These are phyloP conservation scores for Andrena trimmerana DNA, from an alignment of 2,888 invertebrate genomes.

Conservation along the genomic window DNA sequence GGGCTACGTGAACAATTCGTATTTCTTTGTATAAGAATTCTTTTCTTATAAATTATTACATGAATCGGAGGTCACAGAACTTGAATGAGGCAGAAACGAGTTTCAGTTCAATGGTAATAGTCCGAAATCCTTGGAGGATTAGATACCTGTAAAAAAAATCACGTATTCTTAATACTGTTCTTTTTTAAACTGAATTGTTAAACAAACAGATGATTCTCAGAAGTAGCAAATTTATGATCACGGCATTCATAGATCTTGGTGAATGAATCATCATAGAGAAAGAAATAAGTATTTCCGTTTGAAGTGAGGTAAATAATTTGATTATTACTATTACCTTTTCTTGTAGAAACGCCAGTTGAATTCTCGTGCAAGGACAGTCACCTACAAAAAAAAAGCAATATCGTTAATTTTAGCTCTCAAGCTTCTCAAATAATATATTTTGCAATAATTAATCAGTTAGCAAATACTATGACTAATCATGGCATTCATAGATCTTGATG, in stretches of 20 bases:
- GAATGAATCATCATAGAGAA: slow-evolving; percentile 44
- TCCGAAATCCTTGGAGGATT: not conserved
- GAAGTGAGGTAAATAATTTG: not conserved
- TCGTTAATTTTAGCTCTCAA: not conserved
- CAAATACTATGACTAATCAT: slow-evolving; percentile 64
- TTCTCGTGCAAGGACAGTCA: not conserved
- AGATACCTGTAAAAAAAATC: slow-evolving; percentile 19
- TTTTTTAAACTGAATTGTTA: not conserved
- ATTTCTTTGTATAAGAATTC: not conserved
- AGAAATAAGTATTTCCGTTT: not conserved
- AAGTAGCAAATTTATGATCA: slow-evolving; percentile 70
- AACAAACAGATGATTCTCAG: slow-evolving; percentile 35
- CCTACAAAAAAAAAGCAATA: not conserved
- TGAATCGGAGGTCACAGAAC: not conserved
- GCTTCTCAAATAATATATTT: not conserved
- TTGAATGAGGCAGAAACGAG: not conserved
- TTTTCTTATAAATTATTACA: slow-evolving; percentile 12
- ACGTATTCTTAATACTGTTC: not conserved
- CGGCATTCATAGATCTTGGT: slow-evolving; percentile 66
- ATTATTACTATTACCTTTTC: slow-evolving; percentile 22
- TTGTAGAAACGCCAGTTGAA: not conserved
- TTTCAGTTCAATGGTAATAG: not conserved
- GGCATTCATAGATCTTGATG: slow-evolving; percentile 65
- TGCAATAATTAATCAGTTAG: slow-evolving; percentile 48
- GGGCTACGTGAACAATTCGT: not conserved